phyloP scores from a whole-genome alignment of 2,797 vertebrate species.

The Podarcis siculus region DNA sequence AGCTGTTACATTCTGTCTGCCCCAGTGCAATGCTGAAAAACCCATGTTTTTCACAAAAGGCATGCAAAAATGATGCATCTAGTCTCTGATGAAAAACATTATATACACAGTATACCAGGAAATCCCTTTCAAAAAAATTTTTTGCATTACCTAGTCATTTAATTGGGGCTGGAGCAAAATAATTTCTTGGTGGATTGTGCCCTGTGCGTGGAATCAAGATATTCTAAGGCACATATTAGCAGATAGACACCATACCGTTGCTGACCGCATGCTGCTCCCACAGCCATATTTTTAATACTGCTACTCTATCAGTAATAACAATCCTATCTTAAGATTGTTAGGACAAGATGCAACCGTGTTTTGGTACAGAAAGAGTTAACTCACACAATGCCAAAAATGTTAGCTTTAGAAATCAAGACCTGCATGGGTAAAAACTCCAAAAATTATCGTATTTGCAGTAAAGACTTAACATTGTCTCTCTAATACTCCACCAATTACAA shows the following conservation, averaged over 20 bases:
- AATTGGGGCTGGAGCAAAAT: neutral
- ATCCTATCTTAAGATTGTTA: conserved; percentile 33
- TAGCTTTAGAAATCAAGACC: conserved; percentile 45
- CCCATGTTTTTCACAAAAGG: conserved; percentile 34
- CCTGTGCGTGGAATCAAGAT: conserved; percentile 51
- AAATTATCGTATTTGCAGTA: conserved; percentile 39
- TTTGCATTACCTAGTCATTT: neutral
- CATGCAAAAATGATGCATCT: conserved; percentile 19
- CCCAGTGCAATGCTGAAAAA: conserved; percentile 42
- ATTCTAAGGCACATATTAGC: conserved; percentile 47
- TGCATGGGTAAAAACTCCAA: conserved; percentile 27
- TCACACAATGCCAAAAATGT: neutral
- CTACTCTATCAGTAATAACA: conserved; percentile 1
- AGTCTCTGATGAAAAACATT: conserved; percentile 50
- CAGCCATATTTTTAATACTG: neutral
- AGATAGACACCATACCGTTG: conserved; percentile 41
- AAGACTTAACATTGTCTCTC: neutral
- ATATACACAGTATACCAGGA: neutral
- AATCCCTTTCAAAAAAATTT: too few relatives aligned
- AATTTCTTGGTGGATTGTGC: neutral
- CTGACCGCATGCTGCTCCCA: conserved; percentile 29
- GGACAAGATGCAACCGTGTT: conserved; percentile 33
- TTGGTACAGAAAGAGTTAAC: conserved; percentile 27
- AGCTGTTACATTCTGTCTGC: conserved; percentile 40
- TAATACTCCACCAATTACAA: conserved; percentile 38